Evolutionary conservation across 2,797 vertebrate genomes (phyloP), one percentile per base, ranked within the genome.

Genomic region (Hippopotamyrus pictus): DNA sequence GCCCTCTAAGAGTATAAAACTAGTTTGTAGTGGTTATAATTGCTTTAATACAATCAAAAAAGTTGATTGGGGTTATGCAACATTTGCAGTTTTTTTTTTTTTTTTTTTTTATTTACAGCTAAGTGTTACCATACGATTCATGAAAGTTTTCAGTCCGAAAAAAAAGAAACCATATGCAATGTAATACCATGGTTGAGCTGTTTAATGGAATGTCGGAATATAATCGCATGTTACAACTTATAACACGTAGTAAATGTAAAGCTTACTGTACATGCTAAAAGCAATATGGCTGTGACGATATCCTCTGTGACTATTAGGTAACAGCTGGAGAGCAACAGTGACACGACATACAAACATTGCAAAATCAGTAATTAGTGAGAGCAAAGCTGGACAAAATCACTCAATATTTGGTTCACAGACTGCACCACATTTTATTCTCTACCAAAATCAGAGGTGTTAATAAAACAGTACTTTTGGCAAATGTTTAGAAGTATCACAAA

Each of bases 351-450:
- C 76, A 82, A n/a, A 82, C 37, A 82, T 22, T 46, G 76, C 19
- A n/a, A 82, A 82, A 46, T 46, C 3, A 5, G 76, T 19, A n/a
- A 41, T 82, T 82, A 73, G 65, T 37, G 29, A 37, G 33, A 41
- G 69, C 33, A 37, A 41, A 76, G 69, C 69, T 76, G 33, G 33
- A 76, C 29, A 37, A 25, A 76, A 76, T 76, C 12, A 33, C 33
- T 37, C 33, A 37, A 73, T 76, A 37, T 76, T 17, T 37, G 29
- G 33, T 76, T 76, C 69, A 76, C 41, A 82, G 76, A 46, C 41
- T 46, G 41, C 76, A 82, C 41, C 76, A 82, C 41, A 22, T 91
- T 94, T 94, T 92, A 93, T 92, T 93, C 92, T 92, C 92, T 90
- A 92, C 62, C 88, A 89, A 90, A 92, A 91, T 91, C 90, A 76